Evolutionary conservation across 2,797 vertebrate species (phyloP), one percentile per base, ranked within the genome.

Genomic region (Megaceryle alcyon): DNA sequence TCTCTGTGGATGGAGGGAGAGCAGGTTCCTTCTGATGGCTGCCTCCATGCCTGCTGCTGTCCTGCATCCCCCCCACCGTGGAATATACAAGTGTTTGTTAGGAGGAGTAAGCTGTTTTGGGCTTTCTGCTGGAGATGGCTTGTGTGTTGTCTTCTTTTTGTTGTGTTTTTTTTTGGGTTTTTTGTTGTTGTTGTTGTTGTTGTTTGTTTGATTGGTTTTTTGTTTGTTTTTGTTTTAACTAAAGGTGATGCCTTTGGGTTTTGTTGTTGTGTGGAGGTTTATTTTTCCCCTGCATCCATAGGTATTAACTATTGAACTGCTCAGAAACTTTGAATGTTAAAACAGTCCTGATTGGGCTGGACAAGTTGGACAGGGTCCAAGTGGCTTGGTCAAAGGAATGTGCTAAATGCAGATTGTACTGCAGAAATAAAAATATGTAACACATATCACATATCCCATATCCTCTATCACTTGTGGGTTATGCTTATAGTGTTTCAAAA

Each of bases 51-150:
- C 48, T 82, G 63, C 33, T 0, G 1, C 51, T 73, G 39, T 56
- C 0, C 0, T 49, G 29, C 56, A 46, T 66, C 49, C 46, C 25
- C 41, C 22, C 19, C 11, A 7, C 61, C 2, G 1, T 16, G 69
- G 16, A 10, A 3, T 26, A 7, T 28, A 33, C 12, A 3, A 31
- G 0, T n/a, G 7, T 26, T 33, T 44, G 5, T 61, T 37, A 19
- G n/a, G 26, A 78, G 35, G 26, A 76, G 5, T 49, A 13, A 66
- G 7, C 8, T 43, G 46, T 2, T 60, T 63, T 51, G 51, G 26
- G n/a, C 19, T 41, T 77, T 86, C 43, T 70, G 60, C 51, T 49
- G 14, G 51, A 59, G 7, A 13, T n/a, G 17, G 28, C 2, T 26
- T 53, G 8, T 63, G 13, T 41, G 14, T 66, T 77, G 35, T 48